Base-by-base conservation (phyloP, 92 coral and sea anemone genomes). In the Siderastrea radians region DNA sequence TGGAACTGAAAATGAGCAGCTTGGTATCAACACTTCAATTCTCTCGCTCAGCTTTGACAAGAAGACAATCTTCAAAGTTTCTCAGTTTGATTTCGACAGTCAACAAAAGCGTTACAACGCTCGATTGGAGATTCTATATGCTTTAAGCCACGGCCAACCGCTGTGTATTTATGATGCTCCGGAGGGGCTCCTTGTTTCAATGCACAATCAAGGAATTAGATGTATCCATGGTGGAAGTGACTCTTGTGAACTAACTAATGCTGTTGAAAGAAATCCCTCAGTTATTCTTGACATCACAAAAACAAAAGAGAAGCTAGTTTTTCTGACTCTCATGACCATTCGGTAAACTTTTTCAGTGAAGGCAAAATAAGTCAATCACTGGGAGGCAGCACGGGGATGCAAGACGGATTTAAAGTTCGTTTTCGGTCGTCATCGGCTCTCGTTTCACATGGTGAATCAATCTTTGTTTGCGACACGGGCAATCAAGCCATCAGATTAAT, bases 331-430 rank as follows among this genome's bases (percentile, higher is more conserved):
- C 74, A 64, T 50, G 64, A 86, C 66, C 84, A 86, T 55, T 64
- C 77, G 46, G 66, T 86, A 17, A 77, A 63, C 79, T 57, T 69
- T 83, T 49, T 71, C 9, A 49, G 14, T 45, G 79, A 72, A 10
- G 83, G 74, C 59, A 60, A 75, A 63, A 19, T 57, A 59, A 75
- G 26, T 19, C 47, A 49, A 6, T n/a, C 82, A 50, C 66, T 89
- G 76, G 92, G 92, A 38, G 77, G 74, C 3, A 43, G 47, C 74
- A 54, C 75, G 66, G 92, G 84, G 59, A 50, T 89, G 72, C 86
- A 78, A 68, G 86, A 77, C 70, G 90, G 89, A 16, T 84, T 77
- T 74, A 53, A 71, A 49, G 78, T 74, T 50, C 6, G 75, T 17
- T 84, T 84, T 47, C 72, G 70, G 19, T 84, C 81, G 5, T 69